Base-by-base conservation (phyloP, 2,113 vertebrate species). In the Mugil cephalus region DNA sequence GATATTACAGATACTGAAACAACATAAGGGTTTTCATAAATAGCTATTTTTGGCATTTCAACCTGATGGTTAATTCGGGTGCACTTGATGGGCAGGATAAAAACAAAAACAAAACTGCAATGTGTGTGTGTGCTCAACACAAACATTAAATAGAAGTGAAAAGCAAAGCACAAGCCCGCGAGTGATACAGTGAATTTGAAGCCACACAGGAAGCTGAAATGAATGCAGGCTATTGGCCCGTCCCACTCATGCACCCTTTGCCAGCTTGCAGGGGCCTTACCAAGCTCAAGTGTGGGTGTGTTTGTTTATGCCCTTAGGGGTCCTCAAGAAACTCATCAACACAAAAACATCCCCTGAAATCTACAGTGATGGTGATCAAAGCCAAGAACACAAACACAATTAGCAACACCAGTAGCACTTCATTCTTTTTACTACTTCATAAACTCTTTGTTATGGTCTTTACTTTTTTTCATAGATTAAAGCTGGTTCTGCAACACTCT, bases 231-330 rank as follows among this genome's bases (percentile, higher is more conserved):
- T 76, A 53, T 11, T 42, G 59, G 58, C 61, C 54, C 30, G 66
- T 17, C 21, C 64, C 56, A 39, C 21, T 62, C 34, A 48, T 12
- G 13, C 7, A 0, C n/a, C 76, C 24, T 39, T 18, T 30, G 45
- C 42, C 58, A 47, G 62, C 50, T 46, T 59, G 15, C 21, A 34
- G 42, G n/a, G n/a, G 24, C 42, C 50, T 53, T 4, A 36, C 56
- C 48, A 54, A 79, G 40, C 47, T 65, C 39, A 15, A 58, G 71
- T 43, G 82, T 80, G 80, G 80, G 75, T 15, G 69, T 59, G 73
- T 80, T 79, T 74, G 55, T 67, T 61, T 2, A 4, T 3, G 55
- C 53, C 69, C 71, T 62, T 0, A 67, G 69, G 69, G 62, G 42
- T 35, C 56, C 14, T 61, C 21, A 17, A 48, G 8, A 54, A 74